Percentiles rank a stretch among this genome's conserved stretches.
These are phyloP conservation scores for Sinocyclocheilus anophthalmus DNA, from an alignment of 2,113 vertebrate genomes.

Conservation along the genomic window DNA sequence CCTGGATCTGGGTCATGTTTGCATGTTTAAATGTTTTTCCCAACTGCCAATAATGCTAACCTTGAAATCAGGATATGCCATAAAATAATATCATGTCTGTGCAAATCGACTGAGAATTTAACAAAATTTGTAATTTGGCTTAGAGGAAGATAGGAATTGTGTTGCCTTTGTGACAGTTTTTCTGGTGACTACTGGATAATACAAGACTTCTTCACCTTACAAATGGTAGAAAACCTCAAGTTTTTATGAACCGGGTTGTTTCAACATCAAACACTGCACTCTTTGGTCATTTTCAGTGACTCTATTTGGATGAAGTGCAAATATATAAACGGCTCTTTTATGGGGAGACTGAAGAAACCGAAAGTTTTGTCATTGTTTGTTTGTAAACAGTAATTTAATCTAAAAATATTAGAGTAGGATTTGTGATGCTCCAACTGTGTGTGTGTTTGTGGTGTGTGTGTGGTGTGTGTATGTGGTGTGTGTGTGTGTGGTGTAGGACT, in stretches of 20 bases:
- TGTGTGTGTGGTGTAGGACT: slow-evolving; percentile 79
- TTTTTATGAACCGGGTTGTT: neutral
- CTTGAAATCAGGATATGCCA: neutral
- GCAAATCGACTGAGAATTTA: neutral
- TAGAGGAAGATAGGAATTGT: no score
- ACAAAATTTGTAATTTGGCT: no score
- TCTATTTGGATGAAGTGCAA: neutral
- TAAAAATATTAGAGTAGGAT: neutral
- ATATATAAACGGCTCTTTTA: neutral
- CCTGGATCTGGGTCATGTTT: neutral
- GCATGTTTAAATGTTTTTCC: neutral
- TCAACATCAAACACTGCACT: neutral
- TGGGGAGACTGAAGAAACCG: neutral
- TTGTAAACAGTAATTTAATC: neutral
- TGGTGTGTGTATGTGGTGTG: no score
- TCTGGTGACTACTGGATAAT: no score
- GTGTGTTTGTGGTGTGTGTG: no score
- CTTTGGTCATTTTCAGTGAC: neutral
- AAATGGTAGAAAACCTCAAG: neutral
- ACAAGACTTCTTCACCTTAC: neutral
- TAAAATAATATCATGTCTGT: neutral
- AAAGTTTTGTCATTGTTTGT: neutral
- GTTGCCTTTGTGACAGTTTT: no score
- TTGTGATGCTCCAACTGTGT: neutral
- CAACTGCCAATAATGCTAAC: neutral